A percentile compares a stretch with the other conserved stretches of the same genome.
phyloP scores from a whole-genome alignment of 2,113 vertebrate species.

The Zonotrichia leucophrys region DNA sequence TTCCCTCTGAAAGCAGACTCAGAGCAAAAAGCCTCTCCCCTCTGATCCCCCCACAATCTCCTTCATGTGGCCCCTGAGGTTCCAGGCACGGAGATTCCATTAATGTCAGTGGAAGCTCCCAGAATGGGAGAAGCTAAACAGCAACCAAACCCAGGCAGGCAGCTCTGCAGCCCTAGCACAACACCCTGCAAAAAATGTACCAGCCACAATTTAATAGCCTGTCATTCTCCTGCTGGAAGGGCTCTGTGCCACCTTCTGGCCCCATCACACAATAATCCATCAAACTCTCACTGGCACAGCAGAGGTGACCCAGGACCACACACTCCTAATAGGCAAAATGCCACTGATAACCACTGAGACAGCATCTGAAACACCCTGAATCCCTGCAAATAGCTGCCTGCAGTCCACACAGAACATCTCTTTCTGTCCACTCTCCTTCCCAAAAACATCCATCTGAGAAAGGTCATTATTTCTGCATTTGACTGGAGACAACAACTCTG shows the following conservation, averaged over 20 bases:
- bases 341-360: background rate
- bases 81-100: background rate
- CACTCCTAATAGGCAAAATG: background rate
- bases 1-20: background rate
- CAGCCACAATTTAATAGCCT: constrained; percentile 22
- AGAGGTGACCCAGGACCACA: background rate
- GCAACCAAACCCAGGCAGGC: constrained; percentile 25
- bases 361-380: background rate
- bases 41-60: background rate
- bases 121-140: background rate
- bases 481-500: background rate
- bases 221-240: background rate
- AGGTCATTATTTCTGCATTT: background rate
- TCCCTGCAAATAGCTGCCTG: background rate
- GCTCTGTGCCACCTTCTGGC: background rate
- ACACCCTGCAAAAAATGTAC: constrained; percentile 3
- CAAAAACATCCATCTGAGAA: background rate
- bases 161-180: background rate
- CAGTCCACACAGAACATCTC: background rate
- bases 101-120: background rate
- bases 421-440: background rate
- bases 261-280: constrained; percentile 10
- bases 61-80: background rate
- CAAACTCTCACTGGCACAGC: background rate
- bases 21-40: background rate